phyloP scores from a whole-genome alignment of 2,113 vertebrate species.

The Alosa alosa region DNA sequence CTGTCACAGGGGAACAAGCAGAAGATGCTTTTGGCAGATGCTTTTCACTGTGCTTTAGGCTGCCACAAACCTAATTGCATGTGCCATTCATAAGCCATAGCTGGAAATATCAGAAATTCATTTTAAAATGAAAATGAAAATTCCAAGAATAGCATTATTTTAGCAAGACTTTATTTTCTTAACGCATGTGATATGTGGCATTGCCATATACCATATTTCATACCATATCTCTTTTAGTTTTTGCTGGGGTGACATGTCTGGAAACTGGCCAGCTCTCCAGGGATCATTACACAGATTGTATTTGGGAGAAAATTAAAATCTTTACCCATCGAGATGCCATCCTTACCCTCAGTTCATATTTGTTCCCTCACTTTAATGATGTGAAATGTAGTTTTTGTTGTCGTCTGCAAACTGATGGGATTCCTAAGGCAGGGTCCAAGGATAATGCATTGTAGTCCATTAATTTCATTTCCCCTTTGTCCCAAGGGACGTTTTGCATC shows the following conservation, averaged over 20 bases:
- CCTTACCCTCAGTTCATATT: not conserved
- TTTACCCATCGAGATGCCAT: not conserved
- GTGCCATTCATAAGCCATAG: not conserved
- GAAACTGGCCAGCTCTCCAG: not conserved
- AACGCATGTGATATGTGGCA: not conserved
- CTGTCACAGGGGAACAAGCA: not conserved
- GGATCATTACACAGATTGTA: conserved; percentile 2
- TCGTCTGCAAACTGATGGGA: not conserved
- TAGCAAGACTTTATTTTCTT: not conserved
- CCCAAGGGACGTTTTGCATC: not conserved
- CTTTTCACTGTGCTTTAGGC: not conserved
- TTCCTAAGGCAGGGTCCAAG: not conserved
- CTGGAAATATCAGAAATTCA: not conserved
- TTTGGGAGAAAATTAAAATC: not conserved
- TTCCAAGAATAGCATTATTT: not conserved
- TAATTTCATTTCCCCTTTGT: not conserved
- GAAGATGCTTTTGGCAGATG: not conserved
- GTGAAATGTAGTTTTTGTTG: not conserved
- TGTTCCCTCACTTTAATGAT: not conserved
- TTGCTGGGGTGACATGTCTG: not conserved
- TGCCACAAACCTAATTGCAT: not conserved
- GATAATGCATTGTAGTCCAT: not conserved
- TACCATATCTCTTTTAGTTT: not conserved
- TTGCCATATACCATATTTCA: too few relatives aligned
- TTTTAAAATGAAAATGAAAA: not conserved